Conservation (phyloP, 2,113 vertebrate species). For the Phrynosoma platyrhinos region DNA sequence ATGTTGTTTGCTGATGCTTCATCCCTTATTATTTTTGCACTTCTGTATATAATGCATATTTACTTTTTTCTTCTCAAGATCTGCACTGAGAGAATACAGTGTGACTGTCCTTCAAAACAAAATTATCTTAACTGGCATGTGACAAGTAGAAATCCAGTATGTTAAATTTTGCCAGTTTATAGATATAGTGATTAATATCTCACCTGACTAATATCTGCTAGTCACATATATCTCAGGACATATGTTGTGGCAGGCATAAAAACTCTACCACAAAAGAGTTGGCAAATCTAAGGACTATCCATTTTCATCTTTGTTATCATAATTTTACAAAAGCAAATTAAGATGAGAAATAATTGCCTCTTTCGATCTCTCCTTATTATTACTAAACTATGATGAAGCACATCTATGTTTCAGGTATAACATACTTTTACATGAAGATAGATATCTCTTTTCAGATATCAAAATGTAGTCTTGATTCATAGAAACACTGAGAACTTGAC, state of each 20-base stretch:
- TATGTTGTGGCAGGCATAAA: neutral
- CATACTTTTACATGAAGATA: too few species aligned
- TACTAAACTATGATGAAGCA: neutral
- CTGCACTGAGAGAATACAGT: neutral
- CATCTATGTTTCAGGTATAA: too few species aligned
- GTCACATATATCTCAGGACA: neutral
- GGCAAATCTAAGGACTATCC: neutral
- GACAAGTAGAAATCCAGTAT: neutral
- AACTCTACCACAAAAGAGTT: neutral
- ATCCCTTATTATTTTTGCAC: neutral
- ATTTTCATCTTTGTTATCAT: neutral
- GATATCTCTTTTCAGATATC: too few species aligned
- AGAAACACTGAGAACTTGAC: too few species aligned
- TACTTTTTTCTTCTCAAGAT: neutral
- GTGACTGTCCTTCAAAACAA: neutral
- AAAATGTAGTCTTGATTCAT: too few species aligned
- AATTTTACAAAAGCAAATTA: neutral
- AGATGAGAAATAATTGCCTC: neutral
- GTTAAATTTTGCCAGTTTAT: neutral
- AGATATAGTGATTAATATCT: neutral
- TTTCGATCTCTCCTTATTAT: neutral
- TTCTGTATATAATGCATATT: neutral
- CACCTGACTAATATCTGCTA: neutral
- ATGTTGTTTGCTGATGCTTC: neutral
- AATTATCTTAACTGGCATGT: neutral